Percentiles rank a stretch among this genome's conserved stretches.
phyloP scores from a whole-genome alignment of 92 coral and sea anemone species.

The Palythoa grandis region DNA sequence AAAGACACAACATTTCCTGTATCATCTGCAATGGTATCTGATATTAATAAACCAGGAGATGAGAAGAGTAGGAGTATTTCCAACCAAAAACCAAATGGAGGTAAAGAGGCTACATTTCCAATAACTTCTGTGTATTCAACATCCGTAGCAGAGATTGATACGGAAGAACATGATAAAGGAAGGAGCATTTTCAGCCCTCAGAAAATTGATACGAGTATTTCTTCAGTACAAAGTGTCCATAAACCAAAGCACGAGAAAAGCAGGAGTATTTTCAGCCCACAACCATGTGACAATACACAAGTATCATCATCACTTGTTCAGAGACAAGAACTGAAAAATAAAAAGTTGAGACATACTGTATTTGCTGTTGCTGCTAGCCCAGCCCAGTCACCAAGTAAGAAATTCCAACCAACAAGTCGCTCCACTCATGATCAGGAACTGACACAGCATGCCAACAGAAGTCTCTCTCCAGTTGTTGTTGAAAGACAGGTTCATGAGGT shows the following conservation, averaged over 20 bases:
- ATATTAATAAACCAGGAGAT: not conserved
- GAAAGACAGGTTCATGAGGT: constrained; percentile 26
- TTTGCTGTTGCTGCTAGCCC: constrained; percentile 48
- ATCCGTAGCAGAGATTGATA: not conserved
- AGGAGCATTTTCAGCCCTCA: not conserved
- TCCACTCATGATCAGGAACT: not conserved
- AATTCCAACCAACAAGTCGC: not conserved
- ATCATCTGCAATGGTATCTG: not conserved
- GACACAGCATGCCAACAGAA: not conserved
- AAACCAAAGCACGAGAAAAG: not conserved
- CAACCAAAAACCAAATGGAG: not conserved
- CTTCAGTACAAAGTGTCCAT: not conserved
- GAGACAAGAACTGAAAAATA: not conserved
- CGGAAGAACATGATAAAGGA: not conserved
- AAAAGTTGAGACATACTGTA: constrained; percentile 17
- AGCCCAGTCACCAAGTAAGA: not conserved
- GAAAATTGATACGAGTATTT: not conserved
- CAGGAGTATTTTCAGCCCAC: constrained; percentile 21
- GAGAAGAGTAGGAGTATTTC: not conserved
- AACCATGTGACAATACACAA: not conserved
- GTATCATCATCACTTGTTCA: not conserved
- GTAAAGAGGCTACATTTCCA: not conserved
- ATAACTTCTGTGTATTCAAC: not conserved
- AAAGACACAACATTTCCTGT: constrained; percentile 30
- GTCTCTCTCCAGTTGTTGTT: constrained; percentile 18